phyloP scores from a whole-genome alignment of 2,888 invertebrate genomes.

The Azorinus chamasolen region DNA sequence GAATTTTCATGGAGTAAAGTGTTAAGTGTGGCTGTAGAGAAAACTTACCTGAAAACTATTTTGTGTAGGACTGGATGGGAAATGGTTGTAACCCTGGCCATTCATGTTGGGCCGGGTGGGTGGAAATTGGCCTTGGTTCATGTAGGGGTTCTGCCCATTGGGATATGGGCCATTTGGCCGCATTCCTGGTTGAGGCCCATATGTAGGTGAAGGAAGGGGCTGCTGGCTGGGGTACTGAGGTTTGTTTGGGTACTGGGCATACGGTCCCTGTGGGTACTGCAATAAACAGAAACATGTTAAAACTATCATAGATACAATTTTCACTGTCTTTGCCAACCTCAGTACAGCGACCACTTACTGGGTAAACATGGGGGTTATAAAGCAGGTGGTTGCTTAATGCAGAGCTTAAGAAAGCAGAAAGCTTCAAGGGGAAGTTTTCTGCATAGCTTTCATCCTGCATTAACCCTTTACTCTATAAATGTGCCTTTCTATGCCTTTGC shows the following conservation, averaged over 20 bases:
- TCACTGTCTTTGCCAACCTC: too few relatives aligned
- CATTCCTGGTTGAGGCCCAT: conserved; percentile 77
- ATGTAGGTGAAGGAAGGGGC: conserved; percentile 83
- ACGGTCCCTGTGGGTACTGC: conserved; percentile 70
- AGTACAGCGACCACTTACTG: too few relatives aligned
- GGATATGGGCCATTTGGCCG: conserved; percentile 80
- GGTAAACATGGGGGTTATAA: too few relatives aligned
- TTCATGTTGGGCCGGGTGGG: conserved; percentile 66
- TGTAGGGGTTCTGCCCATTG: conserved; percentile 81
- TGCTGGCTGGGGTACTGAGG: conserved; percentile 83
- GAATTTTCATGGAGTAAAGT: too few relatives aligned
- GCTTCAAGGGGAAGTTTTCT: too few relatives aligned
- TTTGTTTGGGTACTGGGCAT: conserved; percentile 79
- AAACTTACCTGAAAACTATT: conserved; percentile 74
- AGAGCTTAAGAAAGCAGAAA: too few relatives aligned
- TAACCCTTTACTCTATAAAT: too few relatives aligned
- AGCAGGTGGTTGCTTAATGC: too few relatives aligned
- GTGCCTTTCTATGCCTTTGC: too few relatives aligned
- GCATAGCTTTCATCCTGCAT: too few relatives aligned
- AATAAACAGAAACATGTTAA: conserved; percentile 26
- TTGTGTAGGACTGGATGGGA: conserved; percentile 65
- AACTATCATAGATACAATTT: too few relatives aligned
- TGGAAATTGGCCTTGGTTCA: conserved; percentile 77
- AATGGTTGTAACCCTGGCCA: conserved; percentile 71
- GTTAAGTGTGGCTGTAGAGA: too few relatives aligned